Base-by-base conservation (phyloP, 2,888 invertebrate genomes). In the Drosophila anceps region DNA sequence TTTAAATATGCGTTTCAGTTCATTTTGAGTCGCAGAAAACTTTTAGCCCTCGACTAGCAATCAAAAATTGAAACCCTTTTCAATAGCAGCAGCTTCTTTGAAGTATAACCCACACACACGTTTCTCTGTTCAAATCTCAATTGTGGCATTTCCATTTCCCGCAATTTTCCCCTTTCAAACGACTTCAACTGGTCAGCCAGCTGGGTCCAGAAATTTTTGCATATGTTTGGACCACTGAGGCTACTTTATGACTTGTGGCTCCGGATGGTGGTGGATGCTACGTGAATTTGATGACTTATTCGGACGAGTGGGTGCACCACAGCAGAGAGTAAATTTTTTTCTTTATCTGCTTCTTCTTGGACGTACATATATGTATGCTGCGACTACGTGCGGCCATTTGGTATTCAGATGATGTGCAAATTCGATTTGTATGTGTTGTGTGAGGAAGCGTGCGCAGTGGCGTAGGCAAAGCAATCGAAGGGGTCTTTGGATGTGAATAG, bases 381-480 rank as follows among this genome's bases (percentile, higher is more conserved):
- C 50, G 60, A 67, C 74, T 91, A 91, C 92, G 91, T 92, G 91
- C 86, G 85, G 72, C 76, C 88, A 91, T 91, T 91, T 91, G 91
- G 91, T 91, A 91, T 91, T 92, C 91, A 91, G 91, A 91, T 92
- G 91, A 91, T 91, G 92, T 91, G 91, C 91, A 90, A 90, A 90
- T 90, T 92, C 89, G 90, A 87, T 91, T 91, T 85, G 90, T 88
- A 73, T 81, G 81, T 82, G 79, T 82, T 76, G 61, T 79, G 64
- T 73, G 72, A 64, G 71, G 59, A 69, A 70, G 64, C 20, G 10
- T 33, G 37, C 48, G 0, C 89, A 89, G 73, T 7, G 80, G 70
- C 73, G 80, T 80, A 64, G 82, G 33, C 33, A 8, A 33, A 33
- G 8, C 27, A 20, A 27, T 8, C 37, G 5, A 53, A 3, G 46